These are phyloP conservation scores for Drosophila bocki DNA, from an alignment of 1,140 invertebrate species.

Conservation along the genomic window DNA sequence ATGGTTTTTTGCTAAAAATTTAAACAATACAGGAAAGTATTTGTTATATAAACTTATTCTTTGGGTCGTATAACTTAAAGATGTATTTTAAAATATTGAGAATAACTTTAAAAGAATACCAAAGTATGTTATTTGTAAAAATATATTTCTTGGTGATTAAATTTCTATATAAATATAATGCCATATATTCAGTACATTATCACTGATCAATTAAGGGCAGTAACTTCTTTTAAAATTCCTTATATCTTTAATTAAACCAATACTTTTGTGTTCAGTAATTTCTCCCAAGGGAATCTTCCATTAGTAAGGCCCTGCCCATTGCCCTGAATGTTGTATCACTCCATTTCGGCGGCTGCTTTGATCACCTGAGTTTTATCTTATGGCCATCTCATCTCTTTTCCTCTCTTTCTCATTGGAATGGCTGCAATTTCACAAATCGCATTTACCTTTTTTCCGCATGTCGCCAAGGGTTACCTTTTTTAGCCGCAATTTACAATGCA, in stretches of 20 bases:
- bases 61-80: no score
- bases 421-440: constrained; percentile 50
- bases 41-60: no score
- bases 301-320: constrained; percentile 5
- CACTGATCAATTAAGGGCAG: neutral
- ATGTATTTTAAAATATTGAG: neutral
- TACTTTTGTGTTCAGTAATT: neutral
- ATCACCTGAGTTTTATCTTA: constrained; percentile 39
- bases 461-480: constrained; percentile 30
- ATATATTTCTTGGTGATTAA: neutral
- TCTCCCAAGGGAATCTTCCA: constrained; percentile 1
- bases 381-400: constrained; percentile 30
- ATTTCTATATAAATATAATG: neutral
- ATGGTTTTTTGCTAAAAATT: neutral
- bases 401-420: constrained; percentile 34
- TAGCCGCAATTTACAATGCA: constrained; percentile 61
- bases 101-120: neutral
- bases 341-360: constrained; percentile 28
- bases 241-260: constrained; percentile 8
- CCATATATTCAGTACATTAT: neutral
- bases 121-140: no score
- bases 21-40: neutral
- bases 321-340: constrained; percentile 13
- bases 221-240: neutral
- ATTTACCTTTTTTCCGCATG: constrained; percentile 43